These are phyloP conservation scores for Tuberolachnus salignus DNA, from an alignment of 2,888 invertebrate genomes.

Conservation along the genomic window DNA sequence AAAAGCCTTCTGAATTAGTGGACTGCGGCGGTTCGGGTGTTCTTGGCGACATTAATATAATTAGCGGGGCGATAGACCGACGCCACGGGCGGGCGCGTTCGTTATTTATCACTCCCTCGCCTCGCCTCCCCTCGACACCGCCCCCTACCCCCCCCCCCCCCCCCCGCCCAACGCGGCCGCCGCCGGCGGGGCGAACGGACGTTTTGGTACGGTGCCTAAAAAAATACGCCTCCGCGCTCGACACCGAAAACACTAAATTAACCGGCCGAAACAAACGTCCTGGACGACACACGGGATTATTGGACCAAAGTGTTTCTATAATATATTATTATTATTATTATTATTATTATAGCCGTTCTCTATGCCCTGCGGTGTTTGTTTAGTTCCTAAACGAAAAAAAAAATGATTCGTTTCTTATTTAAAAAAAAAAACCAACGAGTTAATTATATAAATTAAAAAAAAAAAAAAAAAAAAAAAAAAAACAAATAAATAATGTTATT, in stretches of 20 bases:
- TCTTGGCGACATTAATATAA: constrained; percentile 49
- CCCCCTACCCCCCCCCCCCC: too few species aligned
- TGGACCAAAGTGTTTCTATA: constrained; percentile 23
- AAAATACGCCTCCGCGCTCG: constrained; percentile 40
- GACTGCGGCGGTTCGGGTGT: constrained; percentile 30
- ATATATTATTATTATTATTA: too few species aligned
- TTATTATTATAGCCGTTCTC: too few species aligned
- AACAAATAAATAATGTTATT: too few species aligned
- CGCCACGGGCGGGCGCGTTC: constrained; percentile 40
- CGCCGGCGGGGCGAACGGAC: not conserved
- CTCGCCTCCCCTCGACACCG: too few species aligned
- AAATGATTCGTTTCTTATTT: too few species aligned
- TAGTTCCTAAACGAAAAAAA: too few species aligned
- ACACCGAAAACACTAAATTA: constrained; percentile 41
- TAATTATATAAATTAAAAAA: too few species aligned
- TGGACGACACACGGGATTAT: constrained; percentile 41
- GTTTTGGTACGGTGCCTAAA: constrained; percentile 52
- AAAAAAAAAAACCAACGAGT: too few species aligned
- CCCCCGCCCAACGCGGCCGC: too few species aligned
- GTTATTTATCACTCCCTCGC: constrained; percentile 43
- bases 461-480: too few species aligned
- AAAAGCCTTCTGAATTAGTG: constrained; percentile 33
- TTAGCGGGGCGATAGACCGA: constrained; percentile 47
- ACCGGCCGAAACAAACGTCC: constrained; percentile 40
- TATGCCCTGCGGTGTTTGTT: not conserved